These are phyloP conservation scores for Poeciliopsis turneri DNA, from an alignment of 2,797 vertebrate genomes.

Conservation along the genomic window DNA sequence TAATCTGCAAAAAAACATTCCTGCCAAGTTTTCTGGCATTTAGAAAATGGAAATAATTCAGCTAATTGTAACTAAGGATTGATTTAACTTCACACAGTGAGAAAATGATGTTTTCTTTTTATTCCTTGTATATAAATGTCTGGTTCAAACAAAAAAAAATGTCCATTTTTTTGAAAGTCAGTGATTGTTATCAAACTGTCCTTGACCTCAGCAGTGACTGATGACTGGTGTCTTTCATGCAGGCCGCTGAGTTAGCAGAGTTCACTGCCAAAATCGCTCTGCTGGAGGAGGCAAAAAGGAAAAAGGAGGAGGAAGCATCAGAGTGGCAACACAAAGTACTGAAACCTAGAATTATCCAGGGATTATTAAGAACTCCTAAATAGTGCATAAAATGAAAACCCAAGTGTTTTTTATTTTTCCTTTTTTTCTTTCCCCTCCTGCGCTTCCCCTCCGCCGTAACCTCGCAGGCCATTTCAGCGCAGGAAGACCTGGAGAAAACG, in stretches of 20 bases:
- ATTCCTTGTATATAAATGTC: no score
- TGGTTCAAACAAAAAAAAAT: no score
- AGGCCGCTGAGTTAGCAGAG: slow-evolving; percentile 97
- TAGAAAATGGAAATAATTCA: no score
- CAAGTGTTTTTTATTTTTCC: not conserved
- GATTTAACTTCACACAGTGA: no score
- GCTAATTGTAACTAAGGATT: no score
- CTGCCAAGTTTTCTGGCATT: no score
- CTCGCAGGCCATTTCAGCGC: slow-evolving; percentile 89
- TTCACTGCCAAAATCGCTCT: slow-evolving; percentile 97
- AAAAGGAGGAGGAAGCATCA: slow-evolving; percentile 95
- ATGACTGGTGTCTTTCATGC: slow-evolving; percentile 28
- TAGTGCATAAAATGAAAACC: not conserved
- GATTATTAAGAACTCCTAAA: not conserved
- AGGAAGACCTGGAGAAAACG: slow-evolving; percentile 96
- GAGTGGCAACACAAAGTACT: slow-evolving; percentile 99
- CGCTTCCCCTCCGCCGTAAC: not conserved
- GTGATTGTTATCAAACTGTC: not conserved
- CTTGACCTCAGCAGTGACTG: not conserved
- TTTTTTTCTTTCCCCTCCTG: not conserved
- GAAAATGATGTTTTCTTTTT: no score
- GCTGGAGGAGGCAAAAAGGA: slow-evolving; percentile 97
- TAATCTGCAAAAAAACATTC: no score
- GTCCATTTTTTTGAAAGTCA: not conserved
- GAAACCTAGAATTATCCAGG: not conserved